A percentile compares a stretch with the other conserved stretches of the same genome.
Evolutionary conservation across 2,888 invertebrate species (phyloP).

Genomic region (Drosophila monieri): DNA sequence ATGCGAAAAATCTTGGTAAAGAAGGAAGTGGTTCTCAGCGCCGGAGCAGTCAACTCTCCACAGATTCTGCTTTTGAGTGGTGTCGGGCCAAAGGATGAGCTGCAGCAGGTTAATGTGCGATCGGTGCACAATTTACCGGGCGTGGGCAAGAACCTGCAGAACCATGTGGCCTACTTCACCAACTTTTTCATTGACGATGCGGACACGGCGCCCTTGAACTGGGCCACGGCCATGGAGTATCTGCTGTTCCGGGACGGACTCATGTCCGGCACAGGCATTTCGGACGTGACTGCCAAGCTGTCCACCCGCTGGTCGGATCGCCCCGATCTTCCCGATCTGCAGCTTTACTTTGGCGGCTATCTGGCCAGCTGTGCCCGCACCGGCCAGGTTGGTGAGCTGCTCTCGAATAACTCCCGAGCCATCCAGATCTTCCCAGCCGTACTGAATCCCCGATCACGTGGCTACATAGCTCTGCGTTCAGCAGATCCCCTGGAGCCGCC

Average conservation of each 20-base stretch:
- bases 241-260: constrained; percentile 93
- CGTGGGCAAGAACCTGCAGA: constrained; percentile 93
- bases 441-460: constrained; percentile 94
- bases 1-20: constrained; percentile 88
- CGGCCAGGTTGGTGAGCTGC: constrained; percentile 92
- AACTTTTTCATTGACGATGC: constrained; percentile 93
- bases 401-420: constrained; percentile 88
- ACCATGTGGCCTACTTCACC: constrained; percentile 92
- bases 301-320: constrained; percentile 91
- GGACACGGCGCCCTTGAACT: constrained; percentile 93
- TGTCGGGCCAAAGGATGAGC: constrained; percentile 90
- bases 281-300: constrained; percentile 93
- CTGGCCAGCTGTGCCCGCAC: constrained; percentile 93
- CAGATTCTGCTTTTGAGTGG: constrained; percentile 96
- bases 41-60: constrained; percentile 96
- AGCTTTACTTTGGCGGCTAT: constrained; percentile 94
- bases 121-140: constrained; percentile 90
- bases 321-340: constrained; percentile 91
- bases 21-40: constrained; percentile 91
- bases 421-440: constrained; percentile 92
- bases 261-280: constrained; percentile 95
- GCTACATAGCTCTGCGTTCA: constrained; percentile 89
- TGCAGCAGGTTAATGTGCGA: constrained; percentile 87
- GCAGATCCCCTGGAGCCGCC: constrained; percentile 93
- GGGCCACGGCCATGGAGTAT: constrained; percentile 97